Percentiles rank a stretch among this genome's conserved stretches.
Conservation (phyloP, 2,888 invertebrate genomes). For the Balanococcus diminutus region DNA sequence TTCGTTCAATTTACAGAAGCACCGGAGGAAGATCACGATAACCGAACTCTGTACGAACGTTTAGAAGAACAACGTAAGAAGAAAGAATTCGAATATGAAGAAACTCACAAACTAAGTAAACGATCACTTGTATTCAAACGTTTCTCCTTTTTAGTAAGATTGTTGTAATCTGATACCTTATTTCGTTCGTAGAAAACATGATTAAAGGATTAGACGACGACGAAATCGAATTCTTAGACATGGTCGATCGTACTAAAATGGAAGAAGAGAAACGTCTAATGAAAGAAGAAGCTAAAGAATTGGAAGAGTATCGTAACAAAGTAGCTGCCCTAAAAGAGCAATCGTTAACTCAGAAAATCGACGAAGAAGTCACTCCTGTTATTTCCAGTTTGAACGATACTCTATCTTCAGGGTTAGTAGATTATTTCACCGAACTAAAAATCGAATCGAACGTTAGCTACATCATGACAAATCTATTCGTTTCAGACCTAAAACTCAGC, state of each 20-base stretch:
- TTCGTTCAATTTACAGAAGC: conserved; percentile 69
- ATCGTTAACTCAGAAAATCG: conserved; percentile 26
- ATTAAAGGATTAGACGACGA: conserved; percentile 91
- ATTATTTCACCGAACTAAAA: background rate
- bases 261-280: conserved; percentile 83
- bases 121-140: conserved; percentile 60
- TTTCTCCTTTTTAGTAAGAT: background rate
- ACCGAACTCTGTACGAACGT: conserved; percentile 86
- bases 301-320: conserved; percentile 80
- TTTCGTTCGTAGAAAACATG: conserved; percentile 64
- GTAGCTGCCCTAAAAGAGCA: conserved; percentile 67
- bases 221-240: conserved; percentile 91
- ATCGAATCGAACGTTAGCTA: too few species aligned
- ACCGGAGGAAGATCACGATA: conserved; percentile 84
- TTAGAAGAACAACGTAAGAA: conserved; percentile 90
- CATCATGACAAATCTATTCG: background rate
- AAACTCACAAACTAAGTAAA: conserved; percentile 93
- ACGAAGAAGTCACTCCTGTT: conserved; percentile 40
- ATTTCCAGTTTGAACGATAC: conserved; percentile 42
- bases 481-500: conserved; percentile 4
- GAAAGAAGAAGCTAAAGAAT: conserved; percentile 81
- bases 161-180: background rate
- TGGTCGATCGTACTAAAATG: conserved; percentile 84
- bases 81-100: conserved; percentile 92
- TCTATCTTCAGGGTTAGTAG: conserved; percentile 9